Base-by-base conservation (phyloP, 2,888 invertebrate genomes). In the Lypha dubia region DNA sequence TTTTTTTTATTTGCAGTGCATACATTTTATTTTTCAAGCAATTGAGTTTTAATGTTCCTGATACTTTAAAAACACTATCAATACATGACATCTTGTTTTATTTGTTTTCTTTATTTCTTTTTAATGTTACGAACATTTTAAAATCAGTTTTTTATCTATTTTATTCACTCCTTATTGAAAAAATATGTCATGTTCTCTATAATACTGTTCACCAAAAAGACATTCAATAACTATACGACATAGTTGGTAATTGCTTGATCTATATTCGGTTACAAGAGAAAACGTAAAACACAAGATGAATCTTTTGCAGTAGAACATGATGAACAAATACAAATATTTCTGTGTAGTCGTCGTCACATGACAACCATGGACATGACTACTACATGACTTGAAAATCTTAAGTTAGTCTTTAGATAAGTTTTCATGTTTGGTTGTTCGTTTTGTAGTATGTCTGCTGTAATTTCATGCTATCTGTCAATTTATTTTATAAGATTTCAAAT, bases 141-240 rank as follows among this genome's bases (percentile, higher is more conserved):
- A 56, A 76, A 76, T 58, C 56, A 73, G 20, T 44, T 44, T 65
- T n/a, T 9, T 49, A 35, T 20, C 11, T 58, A 13, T 20, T 24
- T 13, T 17, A 41, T 63, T 51, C 49, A 46, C 20, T 56, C 11
- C 28, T 58, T 74, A 41, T 67, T 73, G 77, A 67, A 63, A 67
- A 79, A 79, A 74, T 73, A 60, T 82, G 63, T 70, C 49, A 67
- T 79, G 58, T 83, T 74, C 51, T 83, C 65, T 62, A 60, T n/a
- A n/a, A n/a, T 79, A 56, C 38, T 38, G 63, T 70, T 63, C 70
- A 49, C 28, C 58, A 56, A 76, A 56, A 76, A 35, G 70, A 84
- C 77, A 84, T 81, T 74, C 74, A 84, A 68, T 84, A 81, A 84
- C 81, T 67, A n/a, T n/a, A n/a, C n/a, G n/a, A n/a, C n/a, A n/a